Evolutionary conservation across 2,797 vertebrate genomes (phyloP).

Genomic region (Lacerta agilis): DNA sequence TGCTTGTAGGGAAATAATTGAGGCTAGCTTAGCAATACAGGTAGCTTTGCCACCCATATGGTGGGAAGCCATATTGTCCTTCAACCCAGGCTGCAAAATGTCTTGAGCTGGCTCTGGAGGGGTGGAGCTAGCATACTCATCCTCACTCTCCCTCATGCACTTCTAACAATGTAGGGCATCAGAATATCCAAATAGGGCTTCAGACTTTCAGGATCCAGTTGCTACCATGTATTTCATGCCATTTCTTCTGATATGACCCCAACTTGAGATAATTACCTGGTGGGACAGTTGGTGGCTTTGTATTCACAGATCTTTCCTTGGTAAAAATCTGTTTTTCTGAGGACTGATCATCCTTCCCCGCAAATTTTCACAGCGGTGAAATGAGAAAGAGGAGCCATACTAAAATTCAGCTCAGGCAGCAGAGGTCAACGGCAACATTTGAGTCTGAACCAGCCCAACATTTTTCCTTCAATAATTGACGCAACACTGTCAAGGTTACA

Average conservation of each 20-base stretch:
- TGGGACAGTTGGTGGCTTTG: neutral
- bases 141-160: neutral
- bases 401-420: neutral
- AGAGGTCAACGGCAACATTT: neutral
- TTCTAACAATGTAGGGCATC: neutral
- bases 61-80: too few species aligned
- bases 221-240: neutral
- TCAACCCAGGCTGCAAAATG: too few species aligned
- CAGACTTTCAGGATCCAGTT: neutral
- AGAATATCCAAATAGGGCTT: neutral
- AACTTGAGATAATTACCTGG: neutral
- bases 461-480: neutral
- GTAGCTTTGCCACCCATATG: neutral
- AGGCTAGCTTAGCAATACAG: neutral
- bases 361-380: neutral
- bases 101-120: too few species aligned
- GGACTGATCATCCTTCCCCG: neutral
- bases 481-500: neutral
- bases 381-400: neutral
- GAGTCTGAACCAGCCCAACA: neutral
- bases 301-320: neutral
- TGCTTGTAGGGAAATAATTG: neutral
- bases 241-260: neutral
- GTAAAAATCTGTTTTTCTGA: neutral
- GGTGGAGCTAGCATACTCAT: too few species aligned